Percentiles rank a stretch among this genome's conserved stretches.
phyloP scores from a whole-genome alignment of 2,113 vertebrate species.

The Dissostichus mawsoni region DNA sequence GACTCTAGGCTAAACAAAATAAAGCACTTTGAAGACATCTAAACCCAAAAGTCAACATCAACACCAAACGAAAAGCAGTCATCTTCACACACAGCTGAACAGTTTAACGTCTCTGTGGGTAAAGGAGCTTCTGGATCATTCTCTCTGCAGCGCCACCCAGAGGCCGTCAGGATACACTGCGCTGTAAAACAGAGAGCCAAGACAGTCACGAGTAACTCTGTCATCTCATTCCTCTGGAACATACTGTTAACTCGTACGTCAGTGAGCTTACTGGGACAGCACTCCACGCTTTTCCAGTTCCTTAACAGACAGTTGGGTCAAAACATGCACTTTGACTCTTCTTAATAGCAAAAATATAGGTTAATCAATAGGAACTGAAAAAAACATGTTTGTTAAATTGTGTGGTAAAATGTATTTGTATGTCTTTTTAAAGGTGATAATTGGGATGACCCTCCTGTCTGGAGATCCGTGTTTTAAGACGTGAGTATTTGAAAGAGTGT shows the following conservation, averaged over 20 bases:
- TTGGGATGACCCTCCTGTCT: conserved; percentile 96
- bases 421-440: conserved; percentile 87
- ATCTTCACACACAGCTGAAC: background rate
- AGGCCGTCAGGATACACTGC: background rate
- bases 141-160: conserved; percentile 22
- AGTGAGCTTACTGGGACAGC: conserved; percentile 4
- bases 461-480: conserved; percentile 99
- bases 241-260: background rate
- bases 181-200: background rate
- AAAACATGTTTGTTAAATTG: background rate
- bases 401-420: background rate
- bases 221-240: conserved; percentile 3
- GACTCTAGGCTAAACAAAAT: too few relatives aligned
- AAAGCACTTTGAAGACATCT: too few relatives aligned
- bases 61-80: background rate
- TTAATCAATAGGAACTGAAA: background rate
- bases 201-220: background rate
- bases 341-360: background rate
- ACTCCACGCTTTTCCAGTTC: background rate
- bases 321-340: background rate
- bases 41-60: too few relatives aligned
- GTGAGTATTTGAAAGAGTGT: conserved; percentile 83
- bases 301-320: background rate
- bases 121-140: background rate
- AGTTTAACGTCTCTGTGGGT: background rate